Percentiles rank a stretch among this genome's conserved stretches.
These are phyloP conservation scores for Pteria penguin DNA, from an alignment of 2,888 invertebrate species.

Conservation along the genomic window DNA sequence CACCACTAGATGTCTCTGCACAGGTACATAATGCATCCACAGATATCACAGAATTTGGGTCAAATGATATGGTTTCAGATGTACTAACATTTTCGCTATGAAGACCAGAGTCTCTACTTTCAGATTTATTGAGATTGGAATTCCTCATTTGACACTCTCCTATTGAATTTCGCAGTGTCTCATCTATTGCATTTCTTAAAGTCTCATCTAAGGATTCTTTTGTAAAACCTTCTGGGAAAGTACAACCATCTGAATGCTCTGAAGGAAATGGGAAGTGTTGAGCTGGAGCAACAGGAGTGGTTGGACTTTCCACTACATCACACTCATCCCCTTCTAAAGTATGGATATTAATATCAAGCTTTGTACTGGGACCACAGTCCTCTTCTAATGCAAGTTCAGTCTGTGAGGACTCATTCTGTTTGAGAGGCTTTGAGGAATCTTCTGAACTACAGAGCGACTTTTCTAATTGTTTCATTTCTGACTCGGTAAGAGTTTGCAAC, in stretches of 20 bases:
- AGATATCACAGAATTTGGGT: background rate
- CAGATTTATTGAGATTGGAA: conserved; percentile 65
- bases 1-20: background rate
- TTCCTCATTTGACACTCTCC: background rate
- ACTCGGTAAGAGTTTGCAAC: conserved; percentile 91
- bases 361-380: conserved; percentile 33
- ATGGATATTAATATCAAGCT: background rate
- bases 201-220: background rate
- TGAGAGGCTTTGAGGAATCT: conserved; percentile 60
- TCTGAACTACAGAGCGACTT: conserved; percentile 94
- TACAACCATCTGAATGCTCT: background rate
- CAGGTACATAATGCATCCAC: background rate
- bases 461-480: conserved; percentile 92
- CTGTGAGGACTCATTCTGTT: conserved; percentile 49
- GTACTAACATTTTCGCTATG: conserved; percentile 74
- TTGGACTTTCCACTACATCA: conserved; percentile 57
- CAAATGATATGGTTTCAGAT: conserved; percentile 60
- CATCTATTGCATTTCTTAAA: too few species aligned
- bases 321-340: conserved; percentile 24
- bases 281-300: conserved; percentile 33
- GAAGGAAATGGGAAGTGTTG: background rate
- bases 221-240: background rate
- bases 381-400: conserved; percentile 62
- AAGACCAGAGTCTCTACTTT: conserved; percentile 75
- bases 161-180: too few species aligned